phyloP scores from a whole-genome alignment of 2,797 vertebrate genomes.

The Poliocrania exsul region DNA sequence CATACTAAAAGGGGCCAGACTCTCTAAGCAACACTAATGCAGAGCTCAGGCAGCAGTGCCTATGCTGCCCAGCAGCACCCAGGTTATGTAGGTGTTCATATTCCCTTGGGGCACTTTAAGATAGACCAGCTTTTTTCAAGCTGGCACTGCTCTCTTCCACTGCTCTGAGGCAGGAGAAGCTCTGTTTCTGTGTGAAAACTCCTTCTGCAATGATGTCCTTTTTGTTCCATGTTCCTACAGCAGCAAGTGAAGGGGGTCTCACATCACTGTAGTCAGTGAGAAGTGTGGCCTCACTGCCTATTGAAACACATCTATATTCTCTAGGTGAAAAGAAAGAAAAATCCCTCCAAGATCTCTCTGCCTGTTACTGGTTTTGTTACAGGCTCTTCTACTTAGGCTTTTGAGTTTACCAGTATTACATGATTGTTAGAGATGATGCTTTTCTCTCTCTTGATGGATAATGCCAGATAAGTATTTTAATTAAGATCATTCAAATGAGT shows the following conservation, averaged over 20 bases:
- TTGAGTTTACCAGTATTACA: neutral
- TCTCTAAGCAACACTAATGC: neutral
- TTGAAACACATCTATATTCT: neutral
- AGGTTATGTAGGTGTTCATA: neutral
- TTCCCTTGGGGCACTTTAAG: neutral
- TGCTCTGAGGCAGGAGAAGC: neutral
- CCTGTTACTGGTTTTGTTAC: neutral
- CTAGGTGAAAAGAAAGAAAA: neutral
- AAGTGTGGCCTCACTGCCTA: neutral
- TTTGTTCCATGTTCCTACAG: neutral
- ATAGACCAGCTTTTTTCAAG: neutral
- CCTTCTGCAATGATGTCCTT: neutral
- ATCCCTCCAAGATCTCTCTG: neutral
- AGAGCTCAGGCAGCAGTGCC: neutral
- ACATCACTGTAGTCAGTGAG: neutral
- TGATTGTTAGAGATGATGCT: neutral
- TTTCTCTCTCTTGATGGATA: neutral
- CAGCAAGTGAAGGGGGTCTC: neutral
- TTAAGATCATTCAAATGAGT: neutral
- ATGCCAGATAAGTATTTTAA: neutral
- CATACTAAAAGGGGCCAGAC: neutral
- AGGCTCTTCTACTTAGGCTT: neutral
- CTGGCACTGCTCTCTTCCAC: neutral
- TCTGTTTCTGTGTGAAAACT: neutral
- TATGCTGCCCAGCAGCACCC: neutral